Base-by-base conservation (phyloP, 2,888 invertebrate genomes). In the Mellilla xanthometata region DNA sequence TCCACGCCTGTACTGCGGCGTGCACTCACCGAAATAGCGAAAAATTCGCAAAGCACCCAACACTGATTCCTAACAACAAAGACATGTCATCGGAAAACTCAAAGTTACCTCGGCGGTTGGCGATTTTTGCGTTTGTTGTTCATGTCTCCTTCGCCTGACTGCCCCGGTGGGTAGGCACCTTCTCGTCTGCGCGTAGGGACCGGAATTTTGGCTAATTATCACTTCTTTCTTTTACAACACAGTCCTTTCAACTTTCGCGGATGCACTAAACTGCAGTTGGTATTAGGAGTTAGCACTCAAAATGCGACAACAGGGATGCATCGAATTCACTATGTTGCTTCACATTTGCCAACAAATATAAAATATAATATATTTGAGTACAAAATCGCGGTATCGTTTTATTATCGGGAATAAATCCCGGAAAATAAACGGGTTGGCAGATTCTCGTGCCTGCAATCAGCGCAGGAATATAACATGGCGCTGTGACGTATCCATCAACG, bases 81-180 rank as follows among this genome's bases (percentile, higher is more conserved):
- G 89, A 82, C 83, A 82, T 87, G 87, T 81, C 88, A 86, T 68
- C 61, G 68, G 68, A 66, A 75, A 76, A 79, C 70, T 79, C 74
- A 56, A 64, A 68, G 66, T 87, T 91, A 94, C 94, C 95, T 94
- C 77, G 93, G 91, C 71, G 93, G 91, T 78, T 95, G 93, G 86
- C 95, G 94, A 91, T 93, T 95, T 92, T 95, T 96, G 89, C 94
- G 93, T 91, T 95, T 95, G 86, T 92, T 95, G 81, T 94, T 95
- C 93, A 93, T 94, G 81, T 92, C 93, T 87, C 85, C 85, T 77
- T 86, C 89, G 77, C 89, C 88, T 68, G 86, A 82, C 81, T 91
- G 92, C 91, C 93, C 93, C 91, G 93, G 91, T 89, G 91, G 91
- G 91, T 92, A 93, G 93, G 94, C 93, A 92, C 93, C 92, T 91